Evolutionary conservation across 2,113 vertebrate species (phyloP), one percentile per base, ranked within the genome.

Genomic region (Oceanodroma tethys): DNA sequence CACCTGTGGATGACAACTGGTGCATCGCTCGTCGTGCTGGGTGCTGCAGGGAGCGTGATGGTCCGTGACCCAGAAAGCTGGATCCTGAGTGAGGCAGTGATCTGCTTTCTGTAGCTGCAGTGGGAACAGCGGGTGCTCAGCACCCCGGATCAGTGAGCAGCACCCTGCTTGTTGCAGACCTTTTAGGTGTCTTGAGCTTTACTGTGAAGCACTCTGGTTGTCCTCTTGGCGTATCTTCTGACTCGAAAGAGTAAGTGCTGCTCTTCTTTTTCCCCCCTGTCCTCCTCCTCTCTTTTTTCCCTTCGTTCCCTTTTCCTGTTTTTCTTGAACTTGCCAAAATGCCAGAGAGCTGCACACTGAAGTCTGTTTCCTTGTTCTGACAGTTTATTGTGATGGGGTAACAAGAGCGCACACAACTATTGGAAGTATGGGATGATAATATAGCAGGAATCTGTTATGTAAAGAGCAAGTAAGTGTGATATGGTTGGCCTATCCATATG

Each of bases 1-100:
- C 26, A 18, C 11, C 29, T 32, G 38, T 78, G 32, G 47, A 15
- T 7, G 13, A 18, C n/a, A 67, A 0, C 30, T 36, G 7, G 21
- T 47, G n/a, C 9, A 2, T 10, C 19, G 45, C 32, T 38, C 2
- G 1, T 62, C 2, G 1, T 45, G 16, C 55, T 85, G 58, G 26
- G 4, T 65, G 38, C 56, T 43, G 32, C 53, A 63, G 59, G n/a
- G 25, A 67, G 6, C 0, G 4, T 0, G 0, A 7, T 27, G 21
- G 29, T n/a, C 60, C 20, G 16, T 79, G 52, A 15, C 2, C 1
- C 50, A n/a, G 52, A 63, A 36, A 62, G 19, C 45, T 86, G 4
- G 1, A 22, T 71, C 42, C 55, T 11, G 23, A 40, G 13, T 3
- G 45, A 84, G 87, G 34, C 72, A 52, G 13, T 0, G 5, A 16